Conservation (phyloP, 2,113 vertebrate species). For the Loxodonta africana region DNA sequence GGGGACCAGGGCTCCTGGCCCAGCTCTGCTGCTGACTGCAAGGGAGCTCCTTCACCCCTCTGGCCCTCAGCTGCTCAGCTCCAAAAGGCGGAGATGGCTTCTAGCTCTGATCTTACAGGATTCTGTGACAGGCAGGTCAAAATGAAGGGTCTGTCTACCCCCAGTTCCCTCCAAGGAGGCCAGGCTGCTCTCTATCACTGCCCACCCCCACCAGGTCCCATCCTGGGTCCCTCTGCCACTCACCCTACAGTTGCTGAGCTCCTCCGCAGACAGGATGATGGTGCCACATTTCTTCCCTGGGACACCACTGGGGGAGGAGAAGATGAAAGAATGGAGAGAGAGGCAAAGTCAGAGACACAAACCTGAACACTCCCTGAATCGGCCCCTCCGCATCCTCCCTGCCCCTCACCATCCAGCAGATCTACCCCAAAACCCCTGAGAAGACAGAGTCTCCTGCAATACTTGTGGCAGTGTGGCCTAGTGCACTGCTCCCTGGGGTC, state of each 20-base stretch:
- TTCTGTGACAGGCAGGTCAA: not conserved
- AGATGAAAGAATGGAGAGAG: conserved; percentile 42
- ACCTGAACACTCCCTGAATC: not conserved
- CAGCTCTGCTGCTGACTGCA: not conserved
- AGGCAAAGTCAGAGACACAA: conserved; percentile 2
- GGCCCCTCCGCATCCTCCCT: not conserved
- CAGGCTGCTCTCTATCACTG: not conserved
- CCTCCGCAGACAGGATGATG: conserved; percentile 95
- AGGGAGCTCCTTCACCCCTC: too few species aligned
- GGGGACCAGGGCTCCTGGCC: not conserved
- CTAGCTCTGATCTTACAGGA: not conserved
- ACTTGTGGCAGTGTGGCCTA: not conserved
- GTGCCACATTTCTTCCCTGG: conserved; percentile 96
- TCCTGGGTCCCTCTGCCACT: conserved; percentile 81
- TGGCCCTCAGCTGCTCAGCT: not conserved
- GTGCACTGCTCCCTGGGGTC: not conserved
- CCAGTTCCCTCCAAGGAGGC: not conserved
- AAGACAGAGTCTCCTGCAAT: conserved; percentile 2
- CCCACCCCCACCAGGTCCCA: not conserved
- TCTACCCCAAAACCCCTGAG: not conserved
- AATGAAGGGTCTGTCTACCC: not conserved
- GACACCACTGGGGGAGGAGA: conserved; percentile 89
- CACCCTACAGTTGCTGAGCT: conserved; percentile 97
- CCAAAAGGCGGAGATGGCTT: not conserved
- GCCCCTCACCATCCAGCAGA: not conserved